phyloP scores from a whole-genome alignment of 2,888 invertebrate genomes.

The Drosophila maculinotata region DNA sequence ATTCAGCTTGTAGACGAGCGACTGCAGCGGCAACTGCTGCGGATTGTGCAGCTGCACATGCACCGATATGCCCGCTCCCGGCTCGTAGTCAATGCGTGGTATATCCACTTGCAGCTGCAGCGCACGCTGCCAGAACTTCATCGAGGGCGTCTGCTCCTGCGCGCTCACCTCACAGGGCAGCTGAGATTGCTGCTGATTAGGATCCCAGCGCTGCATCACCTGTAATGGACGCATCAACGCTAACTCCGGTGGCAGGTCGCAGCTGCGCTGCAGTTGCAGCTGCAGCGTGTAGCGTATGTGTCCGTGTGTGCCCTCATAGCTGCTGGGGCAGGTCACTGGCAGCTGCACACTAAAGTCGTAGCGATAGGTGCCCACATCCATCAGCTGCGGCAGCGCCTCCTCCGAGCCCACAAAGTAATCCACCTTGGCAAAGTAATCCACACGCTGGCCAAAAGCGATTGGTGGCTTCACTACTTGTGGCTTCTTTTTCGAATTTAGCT shows the following conservation, averaged over 20 bases:
- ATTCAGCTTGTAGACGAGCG: constrained; percentile 72
- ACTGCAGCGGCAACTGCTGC: constrained; percentile 59
- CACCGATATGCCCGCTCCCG: constrained; percentile 75
- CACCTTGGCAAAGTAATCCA: constrained; percentile 78
- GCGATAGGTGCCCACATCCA: constrained; percentile 69
- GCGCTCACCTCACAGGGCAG: constrained; percentile 42
- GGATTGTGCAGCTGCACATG: constrained; percentile 72
- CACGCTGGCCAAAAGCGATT: constrained; percentile 62
- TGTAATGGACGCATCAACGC: constrained; percentile 33
- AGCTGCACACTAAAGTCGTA: constrained; percentile 77
- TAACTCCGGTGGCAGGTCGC: constrained; percentile 31
- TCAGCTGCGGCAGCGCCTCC: constrained; percentile 62
- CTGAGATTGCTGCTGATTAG: constrained; percentile 18
- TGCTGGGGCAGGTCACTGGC: constrained; percentile 74
- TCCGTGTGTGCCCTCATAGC: constrained; percentile 72
- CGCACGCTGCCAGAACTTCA: constrained; percentile 77
- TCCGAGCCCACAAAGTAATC: constrained; percentile 82
- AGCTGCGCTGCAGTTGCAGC: constrained; percentile 61
- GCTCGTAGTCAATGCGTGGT: constrained; percentile 68
- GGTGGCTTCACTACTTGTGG: constrained; percentile 16
- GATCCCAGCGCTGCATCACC: constrained; percentile 37
- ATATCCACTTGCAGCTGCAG: constrained; percentile 72
- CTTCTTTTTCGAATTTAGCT: constrained; percentile 35
- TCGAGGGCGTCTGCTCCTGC: constrained; percentile 54
- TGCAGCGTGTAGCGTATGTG: constrained; percentile 76